Evolutionary conservation across 2,888 invertebrate species (phyloP).

Genomic region (Hanleya hanleyi): DNA sequence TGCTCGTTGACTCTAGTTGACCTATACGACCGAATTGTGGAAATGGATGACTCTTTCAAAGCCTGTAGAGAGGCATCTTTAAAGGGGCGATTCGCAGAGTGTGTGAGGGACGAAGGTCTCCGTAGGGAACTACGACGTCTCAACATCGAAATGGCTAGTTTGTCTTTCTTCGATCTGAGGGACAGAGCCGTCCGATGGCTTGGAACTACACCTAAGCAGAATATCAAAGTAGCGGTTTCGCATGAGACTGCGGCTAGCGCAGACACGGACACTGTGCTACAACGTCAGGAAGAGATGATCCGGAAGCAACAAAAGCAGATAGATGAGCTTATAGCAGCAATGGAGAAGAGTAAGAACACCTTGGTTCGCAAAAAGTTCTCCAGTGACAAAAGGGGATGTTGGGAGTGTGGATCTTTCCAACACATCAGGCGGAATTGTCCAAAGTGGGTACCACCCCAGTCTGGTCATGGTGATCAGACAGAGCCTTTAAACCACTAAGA

Average conservation of each 20-base stretch:
- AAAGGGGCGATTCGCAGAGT: constrained; percentile 14
- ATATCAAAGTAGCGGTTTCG: neutral
- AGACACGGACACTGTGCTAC: no score
- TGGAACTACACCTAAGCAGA: neutral
- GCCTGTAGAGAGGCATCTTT: constrained; percentile 2
- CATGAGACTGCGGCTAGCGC: neutral
- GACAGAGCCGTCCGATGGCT: constrained; percentile 11
- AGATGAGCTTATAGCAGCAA: no score
- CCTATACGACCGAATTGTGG: constrained; percentile 13
- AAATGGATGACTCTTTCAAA: constrained; percentile 4
- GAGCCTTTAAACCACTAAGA: neutral
- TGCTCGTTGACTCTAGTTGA: constrained; percentile 18
- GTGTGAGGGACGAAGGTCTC: constrained; percentile 10
- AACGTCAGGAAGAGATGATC: no score
- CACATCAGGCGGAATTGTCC: no score
- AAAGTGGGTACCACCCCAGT: no score
- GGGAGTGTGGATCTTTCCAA: no score
- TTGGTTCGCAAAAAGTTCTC: no score
- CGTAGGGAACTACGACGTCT: constrained; percentile 13
- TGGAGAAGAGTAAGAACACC: no score
- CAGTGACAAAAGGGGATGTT: no score
- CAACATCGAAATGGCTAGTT: constrained; percentile 7
- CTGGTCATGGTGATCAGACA: no score
- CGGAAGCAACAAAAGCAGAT: neutral
- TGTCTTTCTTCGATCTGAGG: constrained; percentile 16